Conservation (phyloP, 37 sponge, comb jelly and placozoan genomes). For the Corticium candelabrum region DNA sequence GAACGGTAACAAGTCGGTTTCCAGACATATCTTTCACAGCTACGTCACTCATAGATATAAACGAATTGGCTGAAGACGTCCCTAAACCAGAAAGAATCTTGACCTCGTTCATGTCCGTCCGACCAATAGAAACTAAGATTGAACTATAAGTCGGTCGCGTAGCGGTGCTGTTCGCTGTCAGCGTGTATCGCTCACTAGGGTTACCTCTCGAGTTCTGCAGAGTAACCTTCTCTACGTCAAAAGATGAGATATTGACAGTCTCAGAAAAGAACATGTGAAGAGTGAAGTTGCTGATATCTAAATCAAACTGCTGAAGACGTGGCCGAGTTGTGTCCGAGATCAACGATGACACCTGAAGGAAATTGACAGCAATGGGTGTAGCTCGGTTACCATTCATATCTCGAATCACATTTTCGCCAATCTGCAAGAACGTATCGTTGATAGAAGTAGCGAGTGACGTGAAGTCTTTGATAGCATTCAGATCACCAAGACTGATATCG, state of each 20-base stretch:
- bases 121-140: conserved; percentile 27
- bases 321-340: conserved; percentile 34
- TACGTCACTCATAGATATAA: conserved; percentile 26
- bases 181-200: conserved; percentile 19
- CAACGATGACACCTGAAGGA: conserved; percentile 21
- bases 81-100: conserved; percentile 41
- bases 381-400: conserved; percentile 59
- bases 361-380: not conserved
- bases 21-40: conserved; percentile 49
- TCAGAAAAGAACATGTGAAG: conserved; percentile 70
- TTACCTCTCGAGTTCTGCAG: conserved; percentile 31
- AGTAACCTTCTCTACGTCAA: conserved; percentile 49
- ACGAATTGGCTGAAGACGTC: conserved; percentile 40
- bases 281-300: conserved; percentile 37
- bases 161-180: conserved; percentile 39
- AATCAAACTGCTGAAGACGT: conserved; percentile 18
- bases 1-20: conserved; percentile 40
- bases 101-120: conserved; percentile 62
- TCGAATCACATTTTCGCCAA: conserved; percentile 32
- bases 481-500: conserved; percentile 30
- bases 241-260: conserved; percentile 27
- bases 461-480: conserved; percentile 64
- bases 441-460: conserved; percentile 41
- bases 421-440: conserved; percentile 35
- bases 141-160: conserved; percentile 33